Conservation (phyloP, 2,113 vertebrate species). For the Stomatorhinus ivindoensis region DNA sequence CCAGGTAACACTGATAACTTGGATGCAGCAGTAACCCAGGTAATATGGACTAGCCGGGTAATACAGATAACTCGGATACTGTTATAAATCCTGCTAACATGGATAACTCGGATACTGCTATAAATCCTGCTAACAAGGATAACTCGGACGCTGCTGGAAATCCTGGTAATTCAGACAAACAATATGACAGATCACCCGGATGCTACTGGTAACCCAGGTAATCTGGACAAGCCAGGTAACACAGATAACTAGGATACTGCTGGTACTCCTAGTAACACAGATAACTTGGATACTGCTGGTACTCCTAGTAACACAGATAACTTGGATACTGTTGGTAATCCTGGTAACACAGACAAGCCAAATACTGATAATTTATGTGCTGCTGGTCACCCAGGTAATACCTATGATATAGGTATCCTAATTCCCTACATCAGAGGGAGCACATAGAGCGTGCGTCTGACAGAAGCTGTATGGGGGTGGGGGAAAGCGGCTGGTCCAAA, state of each 20-base stretch:
- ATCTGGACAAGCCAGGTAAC: neutral
- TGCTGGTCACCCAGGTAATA: neutral
- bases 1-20: neutral
- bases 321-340: neutral
- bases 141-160: neutral
- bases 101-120: neutral
- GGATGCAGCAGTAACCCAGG: neutral
- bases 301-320: neutral
- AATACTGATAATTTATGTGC: neutral
- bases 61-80: neutral
- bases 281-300: neutral
- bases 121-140: neutral
- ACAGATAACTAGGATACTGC: neutral
- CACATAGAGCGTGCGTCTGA: neutral
- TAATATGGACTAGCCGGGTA: neutral
- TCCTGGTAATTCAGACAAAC: neutral
- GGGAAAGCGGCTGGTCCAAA: constrained; percentile 39
- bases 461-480: neutral
- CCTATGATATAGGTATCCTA: neutral
- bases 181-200: neutral
- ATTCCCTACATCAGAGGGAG: neutral
- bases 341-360: neutral
- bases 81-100: neutral
- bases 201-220: neutral
- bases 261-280: neutral